A percentile compares a stretch with the other conserved stretches of the same genome.
phyloP scores from a whole-genome alignment of 2,797 vertebrate genomes.

The Diceros bicornis region DNA sequence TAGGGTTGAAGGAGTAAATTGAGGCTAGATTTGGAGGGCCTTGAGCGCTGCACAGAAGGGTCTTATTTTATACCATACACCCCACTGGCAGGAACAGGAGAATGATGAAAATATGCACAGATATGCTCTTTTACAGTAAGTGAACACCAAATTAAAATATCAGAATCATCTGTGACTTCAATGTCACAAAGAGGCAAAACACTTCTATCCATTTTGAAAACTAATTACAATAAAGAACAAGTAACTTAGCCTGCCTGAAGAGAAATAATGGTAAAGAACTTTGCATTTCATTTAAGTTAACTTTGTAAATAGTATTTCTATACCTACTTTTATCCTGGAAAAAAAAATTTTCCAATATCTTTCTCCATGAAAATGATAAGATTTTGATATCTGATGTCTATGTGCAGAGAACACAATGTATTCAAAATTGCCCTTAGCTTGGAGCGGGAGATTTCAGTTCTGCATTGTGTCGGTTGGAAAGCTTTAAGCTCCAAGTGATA shows the following conservation, averaged over 20 bases:
- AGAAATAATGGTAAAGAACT: not conserved
- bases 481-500: not conserved
- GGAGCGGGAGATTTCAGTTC: not conserved
- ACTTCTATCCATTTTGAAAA: not conserved
- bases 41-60: not conserved
- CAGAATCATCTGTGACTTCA: not conserved
- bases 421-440: not conserved
- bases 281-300: not conserved
- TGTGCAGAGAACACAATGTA: not conserved
- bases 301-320: slow-evolving; percentile 14
- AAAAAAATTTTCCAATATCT: not conserved
- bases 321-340: not conserved
- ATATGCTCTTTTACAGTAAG: not conserved
- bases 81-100: not conserved
- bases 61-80: not conserved
- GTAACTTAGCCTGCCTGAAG: not conserved
- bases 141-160: not conserved
- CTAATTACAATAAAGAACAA: not conserved
- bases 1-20: not conserved
- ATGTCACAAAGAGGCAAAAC: not conserved
- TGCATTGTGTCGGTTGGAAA: not conserved
- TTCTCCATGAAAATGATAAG: not conserved
- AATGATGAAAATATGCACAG: not conserved
- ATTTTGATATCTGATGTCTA: not conserved
- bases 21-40: not conserved